Base-by-base conservation (phyloP, 2,888 invertebrate genomes). In the Oscheius myriophilus region DNA sequence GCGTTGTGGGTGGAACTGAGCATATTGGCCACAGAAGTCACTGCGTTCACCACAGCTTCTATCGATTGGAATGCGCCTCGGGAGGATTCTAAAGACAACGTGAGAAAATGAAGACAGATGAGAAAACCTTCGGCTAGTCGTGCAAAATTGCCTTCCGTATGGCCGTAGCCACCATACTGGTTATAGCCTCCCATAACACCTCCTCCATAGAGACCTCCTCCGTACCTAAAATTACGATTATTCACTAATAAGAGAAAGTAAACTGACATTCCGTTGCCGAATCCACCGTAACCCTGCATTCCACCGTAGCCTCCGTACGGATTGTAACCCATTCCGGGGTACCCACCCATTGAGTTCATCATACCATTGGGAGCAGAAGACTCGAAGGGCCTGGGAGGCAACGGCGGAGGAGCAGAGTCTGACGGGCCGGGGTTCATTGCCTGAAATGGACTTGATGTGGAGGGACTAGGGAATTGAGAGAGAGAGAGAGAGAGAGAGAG, bases 1-100 rank as follows among this genome's bases (percentile, higher is more conserved):
- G 96, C 96, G 87, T 93, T 93, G 87, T 95, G 96, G 53, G 96
- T 96, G 25, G 95, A 96, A 86, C 96, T 96, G 67, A 97, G 88
- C 94, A 97, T 95, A 91, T 95, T 93, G 2, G 95, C 93, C 2
- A 97, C 91, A 62, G 96, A 95, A 21, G 93, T 92, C 2, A 78
- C 93, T 0, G 96, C 94, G 79, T 92, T 91, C 1, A 95, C 93
- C 23, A 96, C 90, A 62, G 94, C 92, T 88, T 96, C 95, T 78
- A 97, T 94, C 16, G 94, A 94, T 84, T 95, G 93, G 87, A 97
- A 97, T 9, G 97, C 94, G 67, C 93, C 92, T 54, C 95, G 90
- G 0, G 95, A 93, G 82, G 92, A 93, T 81, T 95, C 95, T 83
- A 54, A 46, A 55, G 42, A 62, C 16, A 12, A 11, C 12, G 26